Evolutionary conservation across 2,113 vertebrate genomes (phyloP), one percentile per base, ranked within the genome.

Genomic region (Conger conger): DNA sequence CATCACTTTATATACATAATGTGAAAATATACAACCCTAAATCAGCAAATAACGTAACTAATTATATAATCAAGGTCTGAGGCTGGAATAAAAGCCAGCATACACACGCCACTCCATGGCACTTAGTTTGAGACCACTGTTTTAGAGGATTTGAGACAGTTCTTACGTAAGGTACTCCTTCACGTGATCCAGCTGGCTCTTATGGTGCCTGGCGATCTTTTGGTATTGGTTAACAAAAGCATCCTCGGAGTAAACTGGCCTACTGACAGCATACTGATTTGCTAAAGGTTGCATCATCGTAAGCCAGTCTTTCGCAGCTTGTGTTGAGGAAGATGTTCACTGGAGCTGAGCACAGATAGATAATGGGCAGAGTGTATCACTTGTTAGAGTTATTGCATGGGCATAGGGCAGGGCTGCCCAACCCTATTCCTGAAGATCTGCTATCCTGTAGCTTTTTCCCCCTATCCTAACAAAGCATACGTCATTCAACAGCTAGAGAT

Each of bases 181-280:
- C 87, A 98, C 18, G 83, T 97, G 95, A 88, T 97, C 94, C 94
- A 92, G 81, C 79, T 95, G 86, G 0, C 92, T 96, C 93, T 97
- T 99, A 84, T 92, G 97, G 37, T 91, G 90, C 90, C 97, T 95
- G 2, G 92, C 86, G 86, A 95, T 85, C 91, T 95, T 99, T 87
- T 94, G 92, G 18, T 99, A 89, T 1, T 97, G 94, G 84, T 95
- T 91, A 0, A 88, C 87, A 80, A 99, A 99, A 2, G 85, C 77
- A 27, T 96, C 95, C 90, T 97, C 95, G 0, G 98, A 98, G 88
- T 98, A 99, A 35, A 98, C 91, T 0, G 95, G 93, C 89, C 98
- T 94, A 91, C 93, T 91, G 91, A 99, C 94, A 82, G 95, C 82
- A 33, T 98, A 99, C 90, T 96, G 95, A 85, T 92, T 95, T 4